Evolutionary conservation across 2,113 vertebrate genomes (phyloP).

Genomic region (Corythornis cristatus): DNA sequence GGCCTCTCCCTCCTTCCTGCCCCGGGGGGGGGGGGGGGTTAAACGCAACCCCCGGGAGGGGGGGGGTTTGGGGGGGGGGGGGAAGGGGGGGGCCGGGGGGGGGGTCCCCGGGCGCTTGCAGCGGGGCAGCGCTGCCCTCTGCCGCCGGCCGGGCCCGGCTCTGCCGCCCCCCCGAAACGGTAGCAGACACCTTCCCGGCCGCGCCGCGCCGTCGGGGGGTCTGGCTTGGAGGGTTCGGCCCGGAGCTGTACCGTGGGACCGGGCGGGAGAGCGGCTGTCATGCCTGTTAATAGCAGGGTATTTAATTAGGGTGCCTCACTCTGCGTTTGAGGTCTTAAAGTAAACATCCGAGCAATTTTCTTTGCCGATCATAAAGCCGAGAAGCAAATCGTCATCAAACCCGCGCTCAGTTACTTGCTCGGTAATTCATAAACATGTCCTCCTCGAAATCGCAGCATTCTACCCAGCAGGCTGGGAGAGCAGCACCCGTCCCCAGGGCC

Average conservation of each 20-base stretch:
- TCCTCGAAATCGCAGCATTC: neutral
- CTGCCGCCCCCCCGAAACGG: neutral
- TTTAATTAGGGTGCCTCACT: rapidly evolving
- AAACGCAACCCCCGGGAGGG: neutral
- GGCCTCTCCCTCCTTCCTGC: too few species aligned
- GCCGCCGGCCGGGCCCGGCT: neutral
- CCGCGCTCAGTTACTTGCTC: neutral
- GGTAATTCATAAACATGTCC: rapidly evolving
- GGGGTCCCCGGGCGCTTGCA: neutral
- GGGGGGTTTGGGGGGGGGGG: neutral
- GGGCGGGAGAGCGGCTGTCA: neutral
- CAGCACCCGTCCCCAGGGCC: neutral
- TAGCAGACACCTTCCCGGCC: neutral
- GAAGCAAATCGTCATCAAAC: neutral
- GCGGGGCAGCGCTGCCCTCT: neutral
- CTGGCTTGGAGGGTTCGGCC: too few species aligned
- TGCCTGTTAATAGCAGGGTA: rapidly evolving
- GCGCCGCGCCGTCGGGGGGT: neutral
- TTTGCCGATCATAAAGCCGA: rapidly evolving
- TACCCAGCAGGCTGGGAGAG: neutral
- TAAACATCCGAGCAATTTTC: neutral
- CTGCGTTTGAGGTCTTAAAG: neutral
- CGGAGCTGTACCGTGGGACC: neutral
- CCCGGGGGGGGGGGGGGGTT: too few species aligned
- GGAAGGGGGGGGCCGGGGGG: neutral